Evolutionary conservation across 23 tunicate species (phyloP), one percentile per base, ranked within the genome.

Genomic region (Trididemnum miniatum): DNA sequence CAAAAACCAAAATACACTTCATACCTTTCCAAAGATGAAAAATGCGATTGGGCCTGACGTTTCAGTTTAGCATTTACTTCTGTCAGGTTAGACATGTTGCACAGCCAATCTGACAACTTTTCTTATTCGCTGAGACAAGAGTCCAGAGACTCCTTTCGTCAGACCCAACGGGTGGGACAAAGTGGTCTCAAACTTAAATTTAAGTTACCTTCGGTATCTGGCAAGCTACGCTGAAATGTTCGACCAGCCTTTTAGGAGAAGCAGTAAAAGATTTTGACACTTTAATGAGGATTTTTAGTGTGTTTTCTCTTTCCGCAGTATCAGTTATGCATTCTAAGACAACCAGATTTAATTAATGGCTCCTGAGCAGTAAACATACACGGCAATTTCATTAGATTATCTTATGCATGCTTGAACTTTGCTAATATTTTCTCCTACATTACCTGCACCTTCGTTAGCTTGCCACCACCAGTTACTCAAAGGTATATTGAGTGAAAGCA

Each of bases 141-240:
- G 69, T 62, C 27, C 23, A 62, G 69, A 23, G 69, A 62, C 69
- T 12, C 57, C 69, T 62, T 62, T 62, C 69, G 69, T 62, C 20
- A 27, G 69, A 62, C 69, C 69, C 69, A 62, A 62, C 69, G 69
- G 69, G 69, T 62, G 27, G 69, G 69, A 62, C 69, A 62, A 62
- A 62, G 69, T 62, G 69, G 69, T 62, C 69, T 62, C 23, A 62
- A 62, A 62, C 27, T 62, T 62, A 62, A 62, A 62, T 62, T 62
- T 62, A 62, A 62, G 23, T 62, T 62, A 62, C 23, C 69, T 62
- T 62, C 28, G 69, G 69, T 62, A 15, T 62, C 69, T 62, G 69
- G 23, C 69, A 62, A 15, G 69, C 69, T 62, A 62, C 20, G 69
- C 23, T 62, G 69, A 62, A 62, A 62, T 27, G 69, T 62, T 15